These are phyloP conservation scores for Magallana angulata DNA, from an alignment of 1,140 invertebrate species.

Conservation along the genomic window DNA sequence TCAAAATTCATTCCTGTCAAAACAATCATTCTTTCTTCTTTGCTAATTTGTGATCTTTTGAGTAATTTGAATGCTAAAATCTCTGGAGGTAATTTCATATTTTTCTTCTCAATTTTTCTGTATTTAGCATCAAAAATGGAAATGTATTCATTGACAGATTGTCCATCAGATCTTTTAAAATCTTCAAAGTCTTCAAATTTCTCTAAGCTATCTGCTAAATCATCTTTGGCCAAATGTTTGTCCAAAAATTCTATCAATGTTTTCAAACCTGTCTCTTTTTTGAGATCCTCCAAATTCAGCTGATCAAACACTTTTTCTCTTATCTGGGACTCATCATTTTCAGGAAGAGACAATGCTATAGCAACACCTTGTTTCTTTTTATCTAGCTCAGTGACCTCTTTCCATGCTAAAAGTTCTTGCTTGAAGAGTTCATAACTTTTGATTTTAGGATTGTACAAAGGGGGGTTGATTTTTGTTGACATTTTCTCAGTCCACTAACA, in stretches of 20 bases:
- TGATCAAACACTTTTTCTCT: slow-evolving; percentile 59
- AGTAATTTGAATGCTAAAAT: slow-evolving; percentile 53
- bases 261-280: slow-evolving; percentile 52
- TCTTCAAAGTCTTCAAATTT: slow-evolving; percentile 63
- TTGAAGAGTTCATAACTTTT: slow-evolving; percentile 55
- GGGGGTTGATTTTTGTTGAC: slow-evolving; percentile 46
- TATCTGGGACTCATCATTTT: slow-evolving; percentile 51
- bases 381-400: slow-evolving; percentile 52
- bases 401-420: slow-evolving; percentile 53
- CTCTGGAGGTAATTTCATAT: slow-evolving; percentile 49
- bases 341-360: slow-evolving; percentile 53
- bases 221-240: slow-evolving; percentile 55
- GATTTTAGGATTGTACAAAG: slow-evolving; percentile 17
- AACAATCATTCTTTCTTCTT: slow-evolving; percentile 52
- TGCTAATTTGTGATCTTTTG: slow-evolving; percentile 41
- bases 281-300: slow-evolving; percentile 50
- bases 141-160: slow-evolving; percentile 47
- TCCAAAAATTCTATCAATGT: slow-evolving; percentile 52
- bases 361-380: slow-evolving; percentile 54
- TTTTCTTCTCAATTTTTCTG: slow-evolving; percentile 57
- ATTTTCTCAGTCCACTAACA: neutral
- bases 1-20: slow-evolving; percentile 57
- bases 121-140: slow-evolving; percentile 55
- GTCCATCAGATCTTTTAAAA: slow-evolving; percentile 50
- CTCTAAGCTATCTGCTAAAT: slow-evolving; percentile 45